Base-by-base conservation (phyloP, 2,113 vertebrate species). In the Phyllostomus discolor region DNA sequence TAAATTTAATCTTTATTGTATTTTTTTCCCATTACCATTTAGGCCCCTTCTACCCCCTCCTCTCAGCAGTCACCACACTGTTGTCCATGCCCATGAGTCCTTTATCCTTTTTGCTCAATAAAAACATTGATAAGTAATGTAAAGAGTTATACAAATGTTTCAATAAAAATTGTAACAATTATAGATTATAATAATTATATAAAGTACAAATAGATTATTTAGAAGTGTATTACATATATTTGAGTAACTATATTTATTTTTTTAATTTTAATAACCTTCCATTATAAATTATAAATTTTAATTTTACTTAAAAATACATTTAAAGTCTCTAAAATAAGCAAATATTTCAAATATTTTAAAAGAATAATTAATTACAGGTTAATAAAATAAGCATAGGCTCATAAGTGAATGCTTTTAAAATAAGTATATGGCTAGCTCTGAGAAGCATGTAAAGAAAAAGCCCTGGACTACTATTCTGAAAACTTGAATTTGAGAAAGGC, bases 351-450 rank as follows among this genome's bases (percentile, higher is more conserved):
- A 57, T 66, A 41, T 92, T 96, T 90, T 17, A n/a, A 24, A 91
- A 54, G 69, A 82, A 52, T 59, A 81, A 73, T 76, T 12, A 75
- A 43, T 41, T 50, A 35, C 75, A 15, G 93, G 7, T 76, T 91
- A 97, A 88, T 84, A 38, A 81, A 89, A 59, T 88, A 90, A 52
- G 31, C 11, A 85, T 10, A 64, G 70, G 20, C 57, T 83, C 83
- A 85, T 79, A 92, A 95, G 67, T n/a, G 91, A 96, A n/a, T 46
- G 26, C 41, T 87, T 93, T 72, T 83, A 91, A 73, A 79, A 57
- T 76, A 94, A 79, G 24, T 41, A 41, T 57, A 38, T 80, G 43
- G 52, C 70, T 90, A 10, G 33, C 35, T 84, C 33, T 38, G 41
- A 50, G 52, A 28, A 76, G 1, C 38, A 93, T 59, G 1, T 59